Base-by-base conservation (phyloP, 2,888 invertebrate species). In the Hydroisotoma schaefferi region DNA sequence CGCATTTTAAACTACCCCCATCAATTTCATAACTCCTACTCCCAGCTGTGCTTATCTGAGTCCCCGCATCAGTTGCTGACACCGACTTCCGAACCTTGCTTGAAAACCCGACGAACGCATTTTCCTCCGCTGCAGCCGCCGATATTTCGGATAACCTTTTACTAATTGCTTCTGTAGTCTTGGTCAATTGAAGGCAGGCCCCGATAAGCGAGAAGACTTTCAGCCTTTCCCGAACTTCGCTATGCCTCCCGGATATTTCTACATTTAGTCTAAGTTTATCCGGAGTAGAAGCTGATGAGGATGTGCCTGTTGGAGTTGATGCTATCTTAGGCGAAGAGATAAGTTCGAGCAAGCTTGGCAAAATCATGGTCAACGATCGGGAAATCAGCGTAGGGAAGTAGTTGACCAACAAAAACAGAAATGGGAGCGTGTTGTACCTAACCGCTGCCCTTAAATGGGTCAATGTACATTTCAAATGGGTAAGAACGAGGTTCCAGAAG, bases 401-500 rank as follows among this genome's bases (percentile, higher is more conserved):
- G 40, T 82, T 79, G 15, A 91, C 76, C n/a, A 93, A 79, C 43
- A 86, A 80, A 74, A 93, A 92, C 20, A 94, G 78, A 67, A 92
- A 83, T 1, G 85, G 75, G 0, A 94, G 78, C 0, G 93, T 88
- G 76, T 92, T 92, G 75, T 90, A 87, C 75, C 91, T 89, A 64
- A 94, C 85, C 52, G 82, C 80, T 12, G 81, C 82, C 75, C 88
- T 84, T 61, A 94, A 88, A 73, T 94, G 90, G 0, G 92, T 93
- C 90, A 94, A 90, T 0, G 90, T 88, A 79, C 93, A 93, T 55
- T 87, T 83, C 48, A 94, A 77, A 76, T 90, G 89, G 1, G 89
- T 87, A 22, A 87, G 84, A 61, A 94, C 78, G 5, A 88, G 80
- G 63, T 86, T 84, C 74, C 87, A 88, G 76, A 90, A 90, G 10